phyloP scores from a whole-genome alignment of 2,888 invertebrate species.

The Lasioglossum figueresi region DNA sequence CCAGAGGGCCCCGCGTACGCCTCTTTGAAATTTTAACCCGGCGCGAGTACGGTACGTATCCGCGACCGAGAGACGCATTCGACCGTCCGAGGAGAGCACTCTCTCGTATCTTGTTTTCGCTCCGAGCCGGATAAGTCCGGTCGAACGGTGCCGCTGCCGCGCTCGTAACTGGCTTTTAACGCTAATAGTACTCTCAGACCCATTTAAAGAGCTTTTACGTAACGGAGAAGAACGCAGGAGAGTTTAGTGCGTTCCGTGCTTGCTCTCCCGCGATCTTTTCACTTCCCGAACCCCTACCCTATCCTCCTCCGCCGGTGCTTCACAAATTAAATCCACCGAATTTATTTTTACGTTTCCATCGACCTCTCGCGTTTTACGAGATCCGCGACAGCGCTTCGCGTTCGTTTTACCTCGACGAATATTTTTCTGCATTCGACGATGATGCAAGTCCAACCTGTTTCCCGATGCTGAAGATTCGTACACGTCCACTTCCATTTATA shows the following conservation, averaged over 20 bases:
- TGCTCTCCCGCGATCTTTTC: conserved; percentile 32
- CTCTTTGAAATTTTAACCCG: conserved; percentile 53
- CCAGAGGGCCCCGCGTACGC: neutral
- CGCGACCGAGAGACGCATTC: conserved; percentile 8
- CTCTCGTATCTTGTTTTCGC: conserved; percentile 51
- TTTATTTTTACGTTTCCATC: conserved; percentile 26
- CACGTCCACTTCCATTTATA: too few species aligned
- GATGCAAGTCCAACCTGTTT: too few species aligned
- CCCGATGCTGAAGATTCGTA: too few species aligned
- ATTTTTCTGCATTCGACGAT: neutral
- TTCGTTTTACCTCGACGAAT: neutral
- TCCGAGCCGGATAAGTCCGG: conserved; percentile 41
- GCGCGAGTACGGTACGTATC: neutral
- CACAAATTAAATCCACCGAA: conserved; percentile 45
- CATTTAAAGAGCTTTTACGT: conserved; percentile 63
- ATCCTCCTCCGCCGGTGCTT: neutral
- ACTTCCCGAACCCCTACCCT: neutral
- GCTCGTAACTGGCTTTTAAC: conserved; percentile 64
- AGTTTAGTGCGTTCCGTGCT: conserved; percentile 32
- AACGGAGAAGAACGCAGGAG: conserved; percentile 50
- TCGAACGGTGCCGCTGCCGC: conserved; percentile 19
- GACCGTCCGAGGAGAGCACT: conserved; percentile 37
- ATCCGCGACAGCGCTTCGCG: neutral
- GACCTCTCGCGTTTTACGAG: neutral
- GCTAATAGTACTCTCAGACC: conserved; percentile 64